Evolutionary conservation across 1,140 invertebrate species (phyloP), one percentile per base, ranked within the genome.

Genomic region (Drosophila rhopaloa): DNA sequence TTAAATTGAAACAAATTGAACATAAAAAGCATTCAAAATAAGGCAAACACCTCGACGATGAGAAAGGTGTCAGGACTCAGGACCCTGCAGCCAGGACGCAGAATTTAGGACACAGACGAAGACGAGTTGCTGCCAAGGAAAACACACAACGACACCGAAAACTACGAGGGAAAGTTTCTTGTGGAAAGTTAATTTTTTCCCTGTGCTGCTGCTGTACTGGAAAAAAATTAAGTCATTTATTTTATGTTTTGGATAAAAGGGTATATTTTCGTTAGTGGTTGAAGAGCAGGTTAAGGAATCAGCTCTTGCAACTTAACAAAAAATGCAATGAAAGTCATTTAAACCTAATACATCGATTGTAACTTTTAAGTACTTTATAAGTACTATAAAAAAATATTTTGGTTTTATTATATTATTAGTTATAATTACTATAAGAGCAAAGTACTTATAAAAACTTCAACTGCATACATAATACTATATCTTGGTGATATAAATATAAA

Each of bases 1-100:
- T 89, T 88, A 88, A 88, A 88, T 88, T 89, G 84, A 88, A 88
- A 88, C 84, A 88, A 88, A 88, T 88, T 88, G 84, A 88, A 88
- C 84, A 88, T 88, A 88, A 88, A 88, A 88, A 88, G 77, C 84
- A 89, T 88, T 89, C 84, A 88, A 89, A 88, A 90, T 88, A 88
- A 89, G 76, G 80, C 84, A 88, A 88, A 88, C 85, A 88, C 84
- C 84, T 83, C 55, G 51, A 61, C 66, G 66, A 57, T 59, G 55
- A 61, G 44, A 46, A 58, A 58, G 56, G 62, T 40, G 74, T 47
- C 62, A 51, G 51, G 48, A 50, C 14, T 10, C 46, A 35, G 50
- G 38, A 46, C 29, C 61, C 27, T 10, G 2, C 19, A 55, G 59
- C 40, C 57, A 58, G 53, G n/a, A 57, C 57, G 46, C 46, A 43